phyloP scores from a whole-genome alignment of 2,888 invertebrate species.

The Caenorhabditis imperialis region DNA sequence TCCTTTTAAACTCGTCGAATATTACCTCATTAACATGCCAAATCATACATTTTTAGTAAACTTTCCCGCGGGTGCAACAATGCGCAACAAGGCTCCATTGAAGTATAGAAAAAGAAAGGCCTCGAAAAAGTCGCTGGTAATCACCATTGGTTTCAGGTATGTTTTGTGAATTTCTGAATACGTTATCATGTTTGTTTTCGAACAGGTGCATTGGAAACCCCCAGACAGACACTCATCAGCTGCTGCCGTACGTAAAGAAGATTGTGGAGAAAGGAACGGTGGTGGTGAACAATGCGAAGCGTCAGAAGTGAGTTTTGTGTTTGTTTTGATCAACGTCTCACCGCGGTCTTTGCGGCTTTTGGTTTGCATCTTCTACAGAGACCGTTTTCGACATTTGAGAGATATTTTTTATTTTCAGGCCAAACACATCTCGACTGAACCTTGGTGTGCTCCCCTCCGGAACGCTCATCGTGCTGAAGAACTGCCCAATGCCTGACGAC shows the following conservation, averaged over 20 bases:
- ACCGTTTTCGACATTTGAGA: too few relatives aligned
- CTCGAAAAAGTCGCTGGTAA: neutral
- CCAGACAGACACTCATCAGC: neutral
- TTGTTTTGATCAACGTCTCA: too few relatives aligned
- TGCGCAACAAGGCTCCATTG: too few relatives aligned
- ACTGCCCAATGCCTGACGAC: slow-evolving; percentile 7
- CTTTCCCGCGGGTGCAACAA: too few relatives aligned
- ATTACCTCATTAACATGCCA: too few relatives aligned
- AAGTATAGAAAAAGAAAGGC: neutral
- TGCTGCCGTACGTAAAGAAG: slow-evolving; percentile 3
- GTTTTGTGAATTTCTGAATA: neutral
- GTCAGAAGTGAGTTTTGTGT: too few relatives aligned
- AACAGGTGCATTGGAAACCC: too few relatives aligned
- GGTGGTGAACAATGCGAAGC: neutral
- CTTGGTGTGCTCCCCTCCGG: slow-evolving; percentile 5
- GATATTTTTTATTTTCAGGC: too few relatives aligned
- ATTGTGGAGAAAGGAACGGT: slow-evolving; percentile 4
- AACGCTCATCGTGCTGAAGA: neutral
- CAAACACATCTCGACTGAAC: neutral
- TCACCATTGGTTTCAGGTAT: slow-evolving; percentile 8
- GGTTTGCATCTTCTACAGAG: too few relatives aligned
- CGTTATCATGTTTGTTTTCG: neutral
- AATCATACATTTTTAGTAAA: too few relatives aligned
- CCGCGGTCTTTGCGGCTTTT: too few relatives aligned
- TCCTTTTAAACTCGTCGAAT: too few relatives aligned